These are phyloP conservation scores for Chaetodon trifasciatus DNA, from an alignment of 2,797 vertebrate species.

Conservation along the genomic window DNA sequence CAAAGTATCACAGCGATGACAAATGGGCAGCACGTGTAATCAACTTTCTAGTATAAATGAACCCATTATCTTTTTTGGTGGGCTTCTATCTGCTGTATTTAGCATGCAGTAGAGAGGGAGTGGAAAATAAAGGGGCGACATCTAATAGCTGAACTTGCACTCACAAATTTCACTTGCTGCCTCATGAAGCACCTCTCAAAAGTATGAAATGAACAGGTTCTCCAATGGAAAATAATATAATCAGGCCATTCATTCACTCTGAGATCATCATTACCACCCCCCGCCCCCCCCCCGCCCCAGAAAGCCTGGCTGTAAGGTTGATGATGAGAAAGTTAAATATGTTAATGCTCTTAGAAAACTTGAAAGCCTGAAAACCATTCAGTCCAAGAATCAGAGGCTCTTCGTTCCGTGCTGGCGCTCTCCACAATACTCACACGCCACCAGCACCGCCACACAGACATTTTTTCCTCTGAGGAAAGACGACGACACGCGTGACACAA, in stretches of 20 bases:
- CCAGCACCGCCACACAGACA: constrained; percentile 18
- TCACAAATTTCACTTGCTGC: constrained; percentile 32
- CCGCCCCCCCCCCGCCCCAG: not conserved
- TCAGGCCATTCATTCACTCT: constrained; percentile 42
- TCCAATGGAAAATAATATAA: constrained; percentile 42
- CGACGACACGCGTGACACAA: constrained; percentile 60
- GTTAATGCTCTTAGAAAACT: constrained; percentile 48
- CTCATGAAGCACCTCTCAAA: constrained; percentile 33
- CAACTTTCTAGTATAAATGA: constrained; percentile 62
- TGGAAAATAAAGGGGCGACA: constrained; percentile 24
- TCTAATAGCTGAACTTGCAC: constrained; percentile 34
- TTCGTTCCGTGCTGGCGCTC: not conserved
- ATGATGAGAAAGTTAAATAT: constrained; percentile 50
- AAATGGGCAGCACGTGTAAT: constrained; percentile 69
- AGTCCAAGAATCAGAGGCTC: constrained; percentile 17
- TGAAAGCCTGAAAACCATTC: constrained; percentile 38
- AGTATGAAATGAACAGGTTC: constrained; percentile 33
- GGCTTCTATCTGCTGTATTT: constrained; percentile 48
- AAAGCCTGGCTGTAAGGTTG: constrained; percentile 28
- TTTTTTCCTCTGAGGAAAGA: constrained; percentile 71
- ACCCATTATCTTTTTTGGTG: constrained; percentile 44
- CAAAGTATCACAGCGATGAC: constrained; percentile 58
- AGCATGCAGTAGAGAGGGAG: constrained; percentile 23
- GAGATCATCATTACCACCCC: constrained; percentile 38
- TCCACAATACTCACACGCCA: constrained; percentile 17